These are phyloP conservation scores for Oegoconia quadripuncta DNA, from an alignment of 2,888 invertebrate genomes.

Conservation along the genomic window DNA sequence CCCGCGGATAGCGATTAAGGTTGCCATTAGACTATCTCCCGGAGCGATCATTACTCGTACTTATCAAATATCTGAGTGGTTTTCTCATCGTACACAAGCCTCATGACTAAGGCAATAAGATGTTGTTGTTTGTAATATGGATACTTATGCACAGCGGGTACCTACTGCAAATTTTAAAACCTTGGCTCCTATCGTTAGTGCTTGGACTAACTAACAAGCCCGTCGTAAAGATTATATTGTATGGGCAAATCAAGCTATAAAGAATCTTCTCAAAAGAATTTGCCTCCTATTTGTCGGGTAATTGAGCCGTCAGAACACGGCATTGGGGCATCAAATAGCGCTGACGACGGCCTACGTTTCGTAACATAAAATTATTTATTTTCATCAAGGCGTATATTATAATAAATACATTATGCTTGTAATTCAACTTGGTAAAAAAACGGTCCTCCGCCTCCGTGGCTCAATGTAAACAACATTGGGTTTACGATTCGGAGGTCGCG, in stretches of 20 bases:
- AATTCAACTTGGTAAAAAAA: no score
- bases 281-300: conserved; percentile 31
- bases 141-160: conserved; percentile 7
- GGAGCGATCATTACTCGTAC: conserved; percentile 52
- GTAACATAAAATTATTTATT: conserved; percentile 22
- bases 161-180: conserved; percentile 5
- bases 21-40: conserved; percentile 57
- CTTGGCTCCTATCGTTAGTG: conserved; percentile 11
- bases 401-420: no score
- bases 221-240: conserved; percentile 16
- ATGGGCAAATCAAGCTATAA: conserved; percentile 11
- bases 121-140: conserved; percentile 1
- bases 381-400: not conserved
- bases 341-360: conserved; percentile 31
- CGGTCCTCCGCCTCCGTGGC: no score
- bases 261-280: conserved; percentile 18
- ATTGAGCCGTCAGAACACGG: conserved; percentile 37
- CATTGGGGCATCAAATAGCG: conserved; percentile 33
- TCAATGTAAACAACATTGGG: no score
- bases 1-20: conserved; percentile 59
- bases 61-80: conserved; percentile 23
- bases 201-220: conserved; percentile 17
- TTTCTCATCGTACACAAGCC: conserved; percentile 5
- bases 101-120: not conserved
- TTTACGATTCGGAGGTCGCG: no score